phyloP scores from a whole-genome alignment of 2,797 vertebrate genomes.

The Nyctibius grandis region DNA sequence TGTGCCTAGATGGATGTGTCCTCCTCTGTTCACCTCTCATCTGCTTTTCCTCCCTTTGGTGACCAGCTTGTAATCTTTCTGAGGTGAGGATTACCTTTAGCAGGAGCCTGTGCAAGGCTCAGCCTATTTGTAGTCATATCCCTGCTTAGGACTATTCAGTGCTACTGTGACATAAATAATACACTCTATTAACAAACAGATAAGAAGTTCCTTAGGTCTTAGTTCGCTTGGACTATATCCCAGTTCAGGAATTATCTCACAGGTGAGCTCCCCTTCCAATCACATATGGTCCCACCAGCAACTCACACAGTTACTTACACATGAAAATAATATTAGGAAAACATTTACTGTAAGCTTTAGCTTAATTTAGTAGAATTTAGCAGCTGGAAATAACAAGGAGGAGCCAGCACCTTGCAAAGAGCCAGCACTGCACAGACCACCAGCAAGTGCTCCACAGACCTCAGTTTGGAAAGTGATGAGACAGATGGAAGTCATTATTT shows the following conservation, averaged over 20 bases:
- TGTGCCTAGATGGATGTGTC: background rate
- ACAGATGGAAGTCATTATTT: slow-evolving; percentile 61
- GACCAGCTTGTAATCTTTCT: background rate
- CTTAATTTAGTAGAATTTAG: slow-evolving; percentile 32
- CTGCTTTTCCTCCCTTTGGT: background rate
- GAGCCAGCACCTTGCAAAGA: slow-evolving; percentile 18
- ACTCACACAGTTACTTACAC: background rate
- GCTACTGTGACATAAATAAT: background rate
- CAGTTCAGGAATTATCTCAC: background rate
- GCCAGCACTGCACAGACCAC: slow-evolving; percentile 38
- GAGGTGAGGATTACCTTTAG: background rate
- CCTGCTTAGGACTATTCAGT: background rate
- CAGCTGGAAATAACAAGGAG: slow-evolving; percentile 32
- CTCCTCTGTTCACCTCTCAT: background rate
- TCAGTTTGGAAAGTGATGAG: slow-evolving; percentile 21
- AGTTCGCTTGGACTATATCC: background rate
- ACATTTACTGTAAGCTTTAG: background rate
- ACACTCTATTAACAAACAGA: background rate
- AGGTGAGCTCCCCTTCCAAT: background rate
- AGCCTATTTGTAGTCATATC: background rate
- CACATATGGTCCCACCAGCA: background rate
- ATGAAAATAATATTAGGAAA: slow-evolving; percentile 21
- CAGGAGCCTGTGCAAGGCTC: background rate
- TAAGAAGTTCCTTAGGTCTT: background rate
- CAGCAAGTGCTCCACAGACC: slow-evolving; percentile 29